phyloP scores from a whole-genome alignment of 1,140 invertebrate genomes.

The Pollicipes pollicipes region DNA sequence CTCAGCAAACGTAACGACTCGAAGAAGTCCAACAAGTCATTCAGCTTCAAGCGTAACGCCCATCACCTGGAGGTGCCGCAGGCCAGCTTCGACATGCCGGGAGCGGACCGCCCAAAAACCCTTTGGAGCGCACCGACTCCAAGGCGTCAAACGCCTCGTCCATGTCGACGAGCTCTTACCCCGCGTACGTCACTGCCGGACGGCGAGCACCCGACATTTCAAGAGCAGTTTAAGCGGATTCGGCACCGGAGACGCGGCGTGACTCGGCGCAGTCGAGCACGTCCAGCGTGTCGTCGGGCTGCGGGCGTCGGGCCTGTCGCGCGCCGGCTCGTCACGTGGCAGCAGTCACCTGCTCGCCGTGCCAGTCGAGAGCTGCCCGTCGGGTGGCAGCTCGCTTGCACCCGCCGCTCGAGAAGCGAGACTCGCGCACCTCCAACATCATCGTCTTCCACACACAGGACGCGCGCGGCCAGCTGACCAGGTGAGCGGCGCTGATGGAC shows the following conservation, averaged over 20 bases:
- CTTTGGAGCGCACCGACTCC: conserved; percentile 7
- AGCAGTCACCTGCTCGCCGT: not conserved
- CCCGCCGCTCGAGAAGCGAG: not conserved
- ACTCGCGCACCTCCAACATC: conserved; percentile 14
- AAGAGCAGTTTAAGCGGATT: conserved; percentile 14
- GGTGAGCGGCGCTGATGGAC: conserved; percentile 12
- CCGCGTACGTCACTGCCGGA: conserved; percentile 14
- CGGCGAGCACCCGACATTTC: conserved; percentile 16
- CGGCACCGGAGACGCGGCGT: conserved; percentile 14
- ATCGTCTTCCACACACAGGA: conserved; percentile 20
- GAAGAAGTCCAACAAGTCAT: conserved; percentile 21
- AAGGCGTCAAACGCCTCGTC: conserved; percentile 10
- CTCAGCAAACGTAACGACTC: conserved; percentile 19
- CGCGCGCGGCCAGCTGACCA: conserved; percentile 18
- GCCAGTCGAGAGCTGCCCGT: not conserved
- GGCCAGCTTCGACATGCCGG: not conserved
- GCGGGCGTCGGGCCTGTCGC: conserved; percentile 14
- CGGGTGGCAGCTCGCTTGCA: not conserved
- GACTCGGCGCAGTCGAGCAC: conserved; percentile 15
- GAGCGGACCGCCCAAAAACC: not conserved
- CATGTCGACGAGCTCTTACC: conserved; percentile 9
- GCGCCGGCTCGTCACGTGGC: conserved; percentile 15
- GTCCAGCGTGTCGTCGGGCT: conserved; percentile 14
- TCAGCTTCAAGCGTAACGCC: conserved; percentile 16
- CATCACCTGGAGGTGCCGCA: conserved; percentile 11